phyloP scores from a whole-genome alignment of 1,140 invertebrate genomes.

The Rhagoletis zephyria region DNA sequence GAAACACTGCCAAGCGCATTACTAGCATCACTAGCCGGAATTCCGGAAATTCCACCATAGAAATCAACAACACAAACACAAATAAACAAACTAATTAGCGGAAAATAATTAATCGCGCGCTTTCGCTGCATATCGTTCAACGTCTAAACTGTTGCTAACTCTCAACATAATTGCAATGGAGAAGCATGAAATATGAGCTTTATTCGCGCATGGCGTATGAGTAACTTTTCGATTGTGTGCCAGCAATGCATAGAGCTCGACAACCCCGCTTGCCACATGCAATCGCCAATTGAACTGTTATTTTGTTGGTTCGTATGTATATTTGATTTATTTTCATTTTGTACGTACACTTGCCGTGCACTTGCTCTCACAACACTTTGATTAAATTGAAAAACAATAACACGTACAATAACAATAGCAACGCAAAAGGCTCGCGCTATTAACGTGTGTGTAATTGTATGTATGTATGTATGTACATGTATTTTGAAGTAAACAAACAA shows the following conservation, averaged over 20 bases:
- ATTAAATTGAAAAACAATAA: conserved; percentile 26
- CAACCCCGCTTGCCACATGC: background rate
- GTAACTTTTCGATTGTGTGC: background rate
- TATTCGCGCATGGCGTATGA: background rate
- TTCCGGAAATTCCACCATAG: background rate
- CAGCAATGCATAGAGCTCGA: too few relatives aligned
- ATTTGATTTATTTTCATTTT: conserved; percentile 18
- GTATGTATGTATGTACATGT: too few relatives aligned
- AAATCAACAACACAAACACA: conserved; percentile 23
- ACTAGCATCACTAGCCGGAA: background rate
- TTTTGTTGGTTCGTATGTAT: conserved; percentile 23
- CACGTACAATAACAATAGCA: background rate
- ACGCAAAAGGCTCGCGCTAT: background rate
- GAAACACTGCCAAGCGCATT: background rate
- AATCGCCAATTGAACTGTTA: conserved; percentile 11
- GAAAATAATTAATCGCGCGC: background rate
- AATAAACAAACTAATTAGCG: conserved; percentile 8
- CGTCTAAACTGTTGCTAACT: background rate
- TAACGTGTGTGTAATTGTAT: background rate
- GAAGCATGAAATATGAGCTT: background rate
- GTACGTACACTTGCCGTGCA: background rate
- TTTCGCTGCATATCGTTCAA: background rate
- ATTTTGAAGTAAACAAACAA: conserved; percentile 25
- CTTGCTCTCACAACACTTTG: conserved; percentile 19
- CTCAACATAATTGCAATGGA: background rate